Evolutionary conservation across 2,888 invertebrate genomes (phyloP), one percentile per base, ranked within the genome.

Genomic region (Caenorhabditis afra): DNA sequence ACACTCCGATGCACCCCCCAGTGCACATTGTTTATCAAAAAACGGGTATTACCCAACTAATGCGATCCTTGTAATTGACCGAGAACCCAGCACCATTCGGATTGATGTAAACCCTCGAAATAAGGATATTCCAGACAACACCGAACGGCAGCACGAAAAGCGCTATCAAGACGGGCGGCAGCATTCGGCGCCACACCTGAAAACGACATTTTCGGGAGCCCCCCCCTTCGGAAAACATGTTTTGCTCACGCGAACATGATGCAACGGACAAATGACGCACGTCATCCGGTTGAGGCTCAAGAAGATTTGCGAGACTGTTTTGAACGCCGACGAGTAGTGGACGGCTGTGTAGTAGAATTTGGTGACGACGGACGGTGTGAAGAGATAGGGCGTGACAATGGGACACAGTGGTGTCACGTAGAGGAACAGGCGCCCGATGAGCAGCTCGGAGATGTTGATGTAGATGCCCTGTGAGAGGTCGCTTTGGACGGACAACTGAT

Each of bases 241-340:
- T 22, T 8, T 5, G 52, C 10, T 37, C 29, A 70, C 70, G 35
- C 29, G 18, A 8, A 55, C 29, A 39, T 61, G 39, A 22, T 37
- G 37, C 20, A 52, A 14, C 11, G 71, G 71, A 37, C 55, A 71
- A 41, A 71, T 10, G 12, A 71, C 64, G 2, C 44, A 62, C 16
- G 71, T 71, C 71, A 71, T 71, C 22, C 71, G 62, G 35, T 71
- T 71, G 18, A 71, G 57, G 55, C 62, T 57, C 39, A 71, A 18
- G 50, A 62, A 64, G 3, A 64, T 57, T 57, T 71, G 71, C 29
- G 71, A 71, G 39, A 71, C 39, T 0, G 71, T 71, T 64, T 71
- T 71, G 52, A 71, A 64, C 22, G 57, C 64, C 16, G 20, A 16
- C 3, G 57, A 49, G 49, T 71, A 71, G 20, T 71, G 71, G 12